Conservation (phyloP, 2,113 vertebrate species). For the Theristicus caerulescens region DNA sequence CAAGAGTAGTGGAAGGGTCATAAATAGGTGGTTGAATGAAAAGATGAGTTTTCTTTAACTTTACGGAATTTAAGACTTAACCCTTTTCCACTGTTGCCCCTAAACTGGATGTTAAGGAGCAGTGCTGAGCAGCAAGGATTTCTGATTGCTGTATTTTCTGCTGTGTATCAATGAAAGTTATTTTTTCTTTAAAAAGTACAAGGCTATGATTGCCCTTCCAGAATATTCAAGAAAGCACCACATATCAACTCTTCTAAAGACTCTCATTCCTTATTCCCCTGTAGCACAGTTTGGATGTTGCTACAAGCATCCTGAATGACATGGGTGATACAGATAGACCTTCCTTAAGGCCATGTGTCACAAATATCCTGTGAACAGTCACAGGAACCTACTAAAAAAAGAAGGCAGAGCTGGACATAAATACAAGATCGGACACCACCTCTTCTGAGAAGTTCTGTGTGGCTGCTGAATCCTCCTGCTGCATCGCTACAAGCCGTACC, state of each 20-base stretch:
- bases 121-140: background rate
- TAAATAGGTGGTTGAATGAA: background rate
- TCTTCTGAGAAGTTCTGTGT: background rate
- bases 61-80: background rate
- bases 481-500: rapidly evolving
- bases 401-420: background rate
- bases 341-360: background rate
- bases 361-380: background rate
- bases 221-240: background rate
- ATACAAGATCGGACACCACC: background rate
- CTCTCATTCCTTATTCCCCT: background rate
- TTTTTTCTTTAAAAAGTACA: background rate
- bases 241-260: background rate
- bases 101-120: background rate
- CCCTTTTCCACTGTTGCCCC: background rate
- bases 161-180: background rate
- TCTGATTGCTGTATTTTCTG: background rate
- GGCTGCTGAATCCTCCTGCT: background rate
- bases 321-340: background rate
- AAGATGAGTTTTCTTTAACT: background rate
- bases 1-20: background rate
- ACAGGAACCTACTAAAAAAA: background rate
- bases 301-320: background rate
- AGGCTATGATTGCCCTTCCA: background rate
- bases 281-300: background rate